A percentile compares a stretch with the other conserved stretches of the same genome.
Conservation (phyloP, 2,888 invertebrate species). For the Branchellion lobata region DNA sequence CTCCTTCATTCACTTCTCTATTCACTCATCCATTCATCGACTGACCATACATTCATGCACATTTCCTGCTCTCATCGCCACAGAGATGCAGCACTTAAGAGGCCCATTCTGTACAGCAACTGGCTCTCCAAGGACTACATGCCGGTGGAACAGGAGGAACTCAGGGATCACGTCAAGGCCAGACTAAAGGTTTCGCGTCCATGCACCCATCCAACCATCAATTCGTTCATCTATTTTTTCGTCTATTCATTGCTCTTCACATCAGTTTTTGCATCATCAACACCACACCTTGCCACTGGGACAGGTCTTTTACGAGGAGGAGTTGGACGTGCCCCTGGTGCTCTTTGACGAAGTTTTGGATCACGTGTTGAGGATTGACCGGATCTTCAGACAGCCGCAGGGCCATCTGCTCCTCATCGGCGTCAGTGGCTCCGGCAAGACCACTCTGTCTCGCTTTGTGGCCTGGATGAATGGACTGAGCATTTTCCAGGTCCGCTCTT, state of each 20-base stretch:
- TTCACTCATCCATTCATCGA: too few relatives aligned
- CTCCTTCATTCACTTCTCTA: too few relatives aligned
- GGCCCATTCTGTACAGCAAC: slow-evolving; percentile 96
- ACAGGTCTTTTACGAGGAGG: slow-evolving; percentile 96
- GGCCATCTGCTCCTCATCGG: slow-evolving; percentile 93
- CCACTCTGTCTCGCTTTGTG: slow-evolving; percentile 95
- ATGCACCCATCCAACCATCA: neutral
- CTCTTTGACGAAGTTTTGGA: slow-evolving; percentile 98
- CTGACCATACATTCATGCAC: too few relatives aligned
- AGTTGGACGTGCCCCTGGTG: slow-evolving; percentile 94
- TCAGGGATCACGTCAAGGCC: slow-evolving; percentile 94
- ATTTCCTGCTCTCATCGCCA: neutral
- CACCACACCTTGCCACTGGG: too few relatives aligned
- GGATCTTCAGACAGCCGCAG: slow-evolving; percentile 98
- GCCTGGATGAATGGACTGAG: slow-evolving; percentile 99
- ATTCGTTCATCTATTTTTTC: neutral
- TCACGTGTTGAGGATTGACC: slow-evolving; percentile 94
- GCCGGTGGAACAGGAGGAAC: slow-evolving; percentile 89
- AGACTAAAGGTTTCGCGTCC: slow-evolving; percentile 76
- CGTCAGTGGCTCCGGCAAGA: slow-evolving; percentile 98
- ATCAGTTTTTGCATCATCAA: too few relatives aligned
- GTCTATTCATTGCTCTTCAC: neutral
- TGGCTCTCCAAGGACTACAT: slow-evolving; percentile 98
- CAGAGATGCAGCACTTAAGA: slow-evolving; percentile 77
- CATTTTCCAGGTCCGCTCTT: slow-evolving; percentile 97